Evolutionary conservation across 2,797 vertebrate species (phyloP).

Genomic region (Parauchenoglanis ngamensis): DNA sequence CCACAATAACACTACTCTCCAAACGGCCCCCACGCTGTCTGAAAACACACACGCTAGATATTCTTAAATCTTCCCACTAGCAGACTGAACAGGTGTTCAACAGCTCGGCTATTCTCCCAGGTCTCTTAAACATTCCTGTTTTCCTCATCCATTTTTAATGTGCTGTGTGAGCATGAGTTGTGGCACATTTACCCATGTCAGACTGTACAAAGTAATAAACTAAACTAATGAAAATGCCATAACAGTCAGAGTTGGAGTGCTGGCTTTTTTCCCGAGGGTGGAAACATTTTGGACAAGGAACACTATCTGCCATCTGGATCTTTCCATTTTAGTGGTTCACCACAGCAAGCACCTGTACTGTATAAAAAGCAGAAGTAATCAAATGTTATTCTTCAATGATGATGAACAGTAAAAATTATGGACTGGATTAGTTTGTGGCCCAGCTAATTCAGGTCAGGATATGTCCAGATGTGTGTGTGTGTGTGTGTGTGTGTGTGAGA

Average conservation of each 20-base stretch:
- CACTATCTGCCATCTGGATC: slow-evolving; percentile 21
- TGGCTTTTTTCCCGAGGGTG: slow-evolving; percentile 4
- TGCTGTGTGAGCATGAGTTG: slow-evolving; percentile 55
- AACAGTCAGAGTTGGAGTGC: slow-evolving; percentile 17
- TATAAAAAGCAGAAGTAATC: slow-evolving; percentile 11
- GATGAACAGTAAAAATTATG: slow-evolving; percentile 13
- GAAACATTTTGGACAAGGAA: slow-evolving; percentile 21
- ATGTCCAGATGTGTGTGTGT: slow-evolving; percentile 12
- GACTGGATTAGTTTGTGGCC: not conserved
- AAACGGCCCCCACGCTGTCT: slow-evolving; percentile 16
- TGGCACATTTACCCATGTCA: slow-evolving; percentile 48
- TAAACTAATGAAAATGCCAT: slow-evolving; percentile 87
- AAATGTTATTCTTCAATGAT: slow-evolving; percentile 12
- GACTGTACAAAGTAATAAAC: slow-evolving; percentile 84
- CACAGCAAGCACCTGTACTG: not conserved
- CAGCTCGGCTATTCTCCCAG: slow-evolving; percentile 37
- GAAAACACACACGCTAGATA: slow-evolving; percentile 37
- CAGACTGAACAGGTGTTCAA: slow-evolving; percentile 45
- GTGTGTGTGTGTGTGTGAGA: not conserved
- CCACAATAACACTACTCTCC: slow-evolving; percentile 30
- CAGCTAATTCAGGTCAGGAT: not conserved
- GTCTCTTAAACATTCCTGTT: slow-evolving; percentile 37
- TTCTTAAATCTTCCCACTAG: slow-evolving; percentile 46
- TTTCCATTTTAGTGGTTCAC: slow-evolving; percentile 17
- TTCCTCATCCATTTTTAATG: slow-evolving; percentile 77